Evolutionary conservation across 2,113 vertebrate genomes (phyloP).

Genomic region (Silurus meridionalis): DNA sequence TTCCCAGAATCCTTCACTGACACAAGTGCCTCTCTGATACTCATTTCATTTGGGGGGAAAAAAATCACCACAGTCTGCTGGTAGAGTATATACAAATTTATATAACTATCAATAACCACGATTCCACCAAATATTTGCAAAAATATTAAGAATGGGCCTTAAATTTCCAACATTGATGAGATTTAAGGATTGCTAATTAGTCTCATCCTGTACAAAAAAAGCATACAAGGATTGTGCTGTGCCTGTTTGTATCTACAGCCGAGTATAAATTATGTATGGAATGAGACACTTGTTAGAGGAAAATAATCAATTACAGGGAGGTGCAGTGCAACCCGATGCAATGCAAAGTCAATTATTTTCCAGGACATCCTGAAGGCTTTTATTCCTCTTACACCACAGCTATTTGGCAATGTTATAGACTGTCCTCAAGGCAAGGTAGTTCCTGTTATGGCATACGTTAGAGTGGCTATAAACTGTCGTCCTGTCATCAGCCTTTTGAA

Average conservation of each 20-base stretch:
- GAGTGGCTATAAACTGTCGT: neutral
- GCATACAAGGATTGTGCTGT: neutral
- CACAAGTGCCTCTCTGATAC: neutral
- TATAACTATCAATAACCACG: neutral
- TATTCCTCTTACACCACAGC: neutral
- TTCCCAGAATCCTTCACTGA: slow-evolving; percentile 6
- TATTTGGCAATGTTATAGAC: neutral
- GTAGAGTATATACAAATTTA: neutral
- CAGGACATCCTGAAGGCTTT: neutral
- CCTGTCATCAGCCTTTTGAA: neutral
- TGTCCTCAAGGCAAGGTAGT: neutral
- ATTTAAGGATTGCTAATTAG: neutral
- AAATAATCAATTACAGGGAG: neutral
- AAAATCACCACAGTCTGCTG: neutral
- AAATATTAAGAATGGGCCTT: neutral
- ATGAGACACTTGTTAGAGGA: neutral
- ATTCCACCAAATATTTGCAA: neutral
- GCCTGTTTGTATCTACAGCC: neutral
- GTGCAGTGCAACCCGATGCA: neutral
- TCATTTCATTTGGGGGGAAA: neutral
- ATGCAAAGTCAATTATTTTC: neutral
- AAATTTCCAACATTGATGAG: neutral
- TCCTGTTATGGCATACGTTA: neutral
- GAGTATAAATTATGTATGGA: neutral
- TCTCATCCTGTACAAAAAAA: neutral